phyloP scores from a whole-genome alignment of 2,797 vertebrate species.

The Pyrrhura leucotis region DNA sequence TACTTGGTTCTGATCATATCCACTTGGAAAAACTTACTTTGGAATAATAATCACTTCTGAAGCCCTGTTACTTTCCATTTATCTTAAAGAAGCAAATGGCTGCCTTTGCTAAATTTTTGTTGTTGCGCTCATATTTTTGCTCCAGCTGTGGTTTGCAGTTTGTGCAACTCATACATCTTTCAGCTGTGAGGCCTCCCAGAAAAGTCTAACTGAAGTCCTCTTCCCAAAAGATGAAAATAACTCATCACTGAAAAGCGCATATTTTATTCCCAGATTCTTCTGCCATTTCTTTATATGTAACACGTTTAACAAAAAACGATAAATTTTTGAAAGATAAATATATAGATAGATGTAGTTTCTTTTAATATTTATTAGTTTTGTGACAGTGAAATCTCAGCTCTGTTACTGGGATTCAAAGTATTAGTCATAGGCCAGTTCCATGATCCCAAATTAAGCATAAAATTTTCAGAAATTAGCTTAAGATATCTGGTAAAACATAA shows the following conservation, averaged over 20 bases:
- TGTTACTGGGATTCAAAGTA: neutral
- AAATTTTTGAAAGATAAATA: neutral
- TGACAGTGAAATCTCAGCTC: neutral
- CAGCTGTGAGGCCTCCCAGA: neutral
- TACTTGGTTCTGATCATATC: neutral
- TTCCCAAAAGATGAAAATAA: neutral
- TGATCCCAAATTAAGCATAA: neutral
- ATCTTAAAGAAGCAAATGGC: neutral
- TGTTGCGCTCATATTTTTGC: neutral
- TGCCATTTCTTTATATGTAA: neutral
- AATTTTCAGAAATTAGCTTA: neutral
- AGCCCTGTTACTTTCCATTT: neutral
- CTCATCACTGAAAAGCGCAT: neutral
- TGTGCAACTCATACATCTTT: neutral
- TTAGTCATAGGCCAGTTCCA: neutral
- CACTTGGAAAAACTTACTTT: neutral
- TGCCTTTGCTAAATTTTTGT: neutral
- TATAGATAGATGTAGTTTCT: neutral
- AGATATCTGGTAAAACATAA: neutral
- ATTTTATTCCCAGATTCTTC: neutral
- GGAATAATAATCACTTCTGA: neutral
- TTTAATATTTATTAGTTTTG: neutral
- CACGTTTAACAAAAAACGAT: neutral
- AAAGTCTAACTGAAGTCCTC: neutral
- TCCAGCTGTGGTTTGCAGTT: neutral